These are phyloP conservation scores for Coregonus suidteri DNA, from an alignment of 2,797 vertebrate species.

Conservation along the genomic window DNA sequence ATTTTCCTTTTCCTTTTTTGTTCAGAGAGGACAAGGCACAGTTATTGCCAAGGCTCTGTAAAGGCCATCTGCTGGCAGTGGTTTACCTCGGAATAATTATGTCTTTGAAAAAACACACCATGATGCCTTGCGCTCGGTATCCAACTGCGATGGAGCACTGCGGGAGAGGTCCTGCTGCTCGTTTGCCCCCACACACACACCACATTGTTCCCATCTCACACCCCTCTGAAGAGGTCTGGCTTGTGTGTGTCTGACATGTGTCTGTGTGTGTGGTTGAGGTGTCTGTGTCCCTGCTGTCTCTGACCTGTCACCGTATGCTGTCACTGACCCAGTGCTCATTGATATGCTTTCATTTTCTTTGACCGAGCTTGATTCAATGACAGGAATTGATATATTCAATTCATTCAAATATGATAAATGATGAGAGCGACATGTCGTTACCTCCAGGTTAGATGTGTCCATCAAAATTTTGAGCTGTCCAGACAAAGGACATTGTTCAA, in stretches of 20 bases:
- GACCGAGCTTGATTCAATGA: constrained; percentile 71
- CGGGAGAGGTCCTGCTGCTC: constrained; percentile 43
- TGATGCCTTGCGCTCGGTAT: constrained; percentile 48
- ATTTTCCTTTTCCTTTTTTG: constrained; percentile 50
- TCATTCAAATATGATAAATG: constrained; percentile 37
- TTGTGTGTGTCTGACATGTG: background rate
- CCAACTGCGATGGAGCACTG: constrained; percentile 52
- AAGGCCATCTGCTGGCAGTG: constrained; percentile 45
- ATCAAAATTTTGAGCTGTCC: constrained; percentile 42
- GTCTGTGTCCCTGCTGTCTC: constrained; percentile 51
- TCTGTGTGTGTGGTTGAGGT: background rate
- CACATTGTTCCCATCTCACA: constrained; percentile 35
- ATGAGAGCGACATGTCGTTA: background rate
- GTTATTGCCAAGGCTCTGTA: constrained; percentile 37
- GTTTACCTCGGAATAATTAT: constrained; percentile 18
- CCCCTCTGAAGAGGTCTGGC: constrained; percentile 36
- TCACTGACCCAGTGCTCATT: constrained; percentile 65
- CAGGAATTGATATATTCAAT: constrained; percentile 34
- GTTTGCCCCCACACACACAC: constrained; percentile 9
- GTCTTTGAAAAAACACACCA: constrained; percentile 7
- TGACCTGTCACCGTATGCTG: constrained; percentile 61
- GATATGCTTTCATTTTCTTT: constrained; percentile 73
- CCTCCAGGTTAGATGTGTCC: constrained; percentile 22
- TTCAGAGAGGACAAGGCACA: constrained; percentile 44
- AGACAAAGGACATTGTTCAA: constrained; percentile 1